Evolutionary conservation across 2,888 invertebrate species (phyloP), one percentile per base, ranked within the genome.

Genomic region (Hyposoter dolosus): DNA sequence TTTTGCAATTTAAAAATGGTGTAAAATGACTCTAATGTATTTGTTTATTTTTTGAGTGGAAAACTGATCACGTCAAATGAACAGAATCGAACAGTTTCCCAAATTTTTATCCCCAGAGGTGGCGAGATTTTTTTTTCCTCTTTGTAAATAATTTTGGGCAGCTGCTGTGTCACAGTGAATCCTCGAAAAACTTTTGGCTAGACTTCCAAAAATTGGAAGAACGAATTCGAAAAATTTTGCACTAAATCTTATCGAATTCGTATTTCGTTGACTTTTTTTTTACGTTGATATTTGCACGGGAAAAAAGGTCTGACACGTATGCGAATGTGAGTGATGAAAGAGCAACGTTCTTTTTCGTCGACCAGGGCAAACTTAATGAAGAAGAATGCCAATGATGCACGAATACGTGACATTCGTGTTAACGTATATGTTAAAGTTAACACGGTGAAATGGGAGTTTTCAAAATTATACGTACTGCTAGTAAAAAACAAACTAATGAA

Each of bases 371-470:
- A 53, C 83, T 86, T 88, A 89, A 89, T 89, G 87, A 90, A 90
- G 89, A 90, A 83, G 88, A 89, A 88, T 84, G 87, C 84, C 86
- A 71, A 68, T 81, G 83, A 83, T 82, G 79, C 81, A 84, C 43
- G 43, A 23, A 68, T 85, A 78, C 83, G 72, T 82, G 77, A 74
- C 72, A 65, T 78, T 80, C 69, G 78, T 79, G 81, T 82, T 71
- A 83, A 80, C 83, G 78, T 9, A 66, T n/a, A 40, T 19, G 53
- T 12, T 43, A 19, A 66, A 66, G n/a, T 68, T 40, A 23, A 68
- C 56, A 19, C 47, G 74, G 69, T 77, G 60, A 75, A 71, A 76
- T 50, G 56, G 74, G 65, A 74, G 3, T 23, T 19, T 19, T 56
- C 1, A 23, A 50, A 47, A 50, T 32, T 9, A 23, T n/a, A 17